Conservation (phyloP, 1,140 invertebrate genomes). For the Diabrotica virgifera region DNA sequence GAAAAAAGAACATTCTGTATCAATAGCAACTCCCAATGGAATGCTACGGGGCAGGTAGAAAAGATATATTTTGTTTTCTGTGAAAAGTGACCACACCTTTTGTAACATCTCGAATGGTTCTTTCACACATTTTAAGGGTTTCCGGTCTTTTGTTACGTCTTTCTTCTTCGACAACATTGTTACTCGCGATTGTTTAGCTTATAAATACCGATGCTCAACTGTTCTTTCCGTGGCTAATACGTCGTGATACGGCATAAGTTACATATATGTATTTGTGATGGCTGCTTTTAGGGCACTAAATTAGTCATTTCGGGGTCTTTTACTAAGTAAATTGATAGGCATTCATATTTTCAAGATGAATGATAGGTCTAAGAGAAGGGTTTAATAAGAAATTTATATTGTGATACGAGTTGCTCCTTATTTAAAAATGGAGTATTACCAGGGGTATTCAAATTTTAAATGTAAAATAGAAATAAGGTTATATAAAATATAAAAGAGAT, state of each 20-base stretch:
- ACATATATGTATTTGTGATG: neutral
- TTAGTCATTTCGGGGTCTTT: neutral
- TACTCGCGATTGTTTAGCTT: conserved; percentile 44
- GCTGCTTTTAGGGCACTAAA: neutral
- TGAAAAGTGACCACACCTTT: conserved; percentile 48
- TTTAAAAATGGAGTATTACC: no score
- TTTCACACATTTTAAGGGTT: conserved; percentile 47
- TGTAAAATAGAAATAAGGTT: no score
- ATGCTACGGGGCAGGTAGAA: conserved; percentile 42
- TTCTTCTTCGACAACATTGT: conserved; percentile 45
- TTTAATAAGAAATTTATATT: conserved; percentile 1
- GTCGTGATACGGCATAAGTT: conserved; percentile 34
- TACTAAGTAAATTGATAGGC: conserved; percentile 3
- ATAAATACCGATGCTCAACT: conserved; percentile 37
- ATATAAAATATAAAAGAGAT: no score
- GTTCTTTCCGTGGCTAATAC: conserved; percentile 32
- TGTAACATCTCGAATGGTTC: conserved; percentile 41
- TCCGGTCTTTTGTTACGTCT: conserved; percentile 43
- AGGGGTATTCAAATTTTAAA: no score
- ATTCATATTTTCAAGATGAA: conserved; percentile 3
- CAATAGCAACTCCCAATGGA: conserved; percentile 43
- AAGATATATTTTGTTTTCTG: conserved; percentile 45
- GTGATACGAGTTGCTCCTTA: neutral
- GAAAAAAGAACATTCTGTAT: conserved; percentile 46
- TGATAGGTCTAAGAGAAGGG: neutral